Percentiles rank a stretch among this genome's conserved stretches.
phyloP scores from a whole-genome alignment of 2,113 vertebrate species.

The Python bivittatus region DNA sequence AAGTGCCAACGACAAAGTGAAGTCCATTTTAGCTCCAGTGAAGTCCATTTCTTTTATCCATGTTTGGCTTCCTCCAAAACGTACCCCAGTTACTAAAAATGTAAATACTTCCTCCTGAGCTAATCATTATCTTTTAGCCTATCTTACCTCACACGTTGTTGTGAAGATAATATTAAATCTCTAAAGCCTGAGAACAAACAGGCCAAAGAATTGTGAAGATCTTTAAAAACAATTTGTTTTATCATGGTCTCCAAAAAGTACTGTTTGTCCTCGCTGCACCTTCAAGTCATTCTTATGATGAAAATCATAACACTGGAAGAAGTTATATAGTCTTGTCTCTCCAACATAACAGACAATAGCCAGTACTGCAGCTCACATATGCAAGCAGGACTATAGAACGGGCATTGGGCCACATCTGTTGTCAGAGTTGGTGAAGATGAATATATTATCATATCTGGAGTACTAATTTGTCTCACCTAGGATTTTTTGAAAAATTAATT shows the following conservation, averaged over 20 bases:
- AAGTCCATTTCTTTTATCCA: not conserved
- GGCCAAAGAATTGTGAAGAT: conserved; percentile 12
- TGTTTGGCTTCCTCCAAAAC: not conserved
- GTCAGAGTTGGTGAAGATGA: not conserved
- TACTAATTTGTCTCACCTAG: not conserved
- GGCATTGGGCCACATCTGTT: not conserved
- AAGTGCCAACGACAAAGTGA: not conserved
- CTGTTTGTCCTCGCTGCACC: conserved; percentile 19
- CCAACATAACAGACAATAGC: not conserved
- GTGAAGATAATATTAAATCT: not conserved
- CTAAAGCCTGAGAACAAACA: conserved; percentile 16
- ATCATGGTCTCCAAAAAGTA: conserved; percentile 1
- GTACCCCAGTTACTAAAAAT: not conserved
- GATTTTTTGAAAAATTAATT: not conserved
- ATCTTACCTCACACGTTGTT: conserved; percentile 23
- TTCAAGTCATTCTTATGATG: conserved; percentile 22
- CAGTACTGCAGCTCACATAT: not conserved
- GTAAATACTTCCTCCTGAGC: conserved; percentile 1
- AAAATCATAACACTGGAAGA: conserved; percentile 16
- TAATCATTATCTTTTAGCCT: not conserved
- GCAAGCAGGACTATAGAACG: not conserved
- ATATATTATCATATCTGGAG: not conserved
- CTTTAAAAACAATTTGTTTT: conserved; percentile 27
- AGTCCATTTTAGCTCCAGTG: not conserved
- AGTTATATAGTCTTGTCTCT: not conserved